Conservation (phyloP, 2,888 invertebrate genomes). For the Eudemis profundana region DNA sequence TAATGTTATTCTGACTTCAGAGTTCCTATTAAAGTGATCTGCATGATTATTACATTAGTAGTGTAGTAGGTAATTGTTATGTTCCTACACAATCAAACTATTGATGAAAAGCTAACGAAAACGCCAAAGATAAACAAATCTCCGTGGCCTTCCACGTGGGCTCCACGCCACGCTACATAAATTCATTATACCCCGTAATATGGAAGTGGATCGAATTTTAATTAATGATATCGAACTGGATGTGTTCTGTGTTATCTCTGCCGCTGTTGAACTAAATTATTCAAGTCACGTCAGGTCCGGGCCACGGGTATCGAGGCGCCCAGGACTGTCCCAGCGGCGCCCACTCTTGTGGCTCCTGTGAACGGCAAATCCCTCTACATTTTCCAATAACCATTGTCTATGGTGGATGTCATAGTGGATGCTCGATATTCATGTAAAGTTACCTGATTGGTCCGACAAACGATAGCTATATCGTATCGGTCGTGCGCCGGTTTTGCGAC, state of each 20-base stretch:
- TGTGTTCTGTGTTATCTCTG: conserved; percentile 58
- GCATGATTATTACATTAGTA: too few species aligned
- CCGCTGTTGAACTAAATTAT: conserved; percentile 62
- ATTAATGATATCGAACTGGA: conserved; percentile 65
- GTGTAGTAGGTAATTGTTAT: too few species aligned
- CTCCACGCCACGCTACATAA: conserved; percentile 42
- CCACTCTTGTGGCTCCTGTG: conserved; percentile 53
- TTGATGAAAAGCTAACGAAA: background rate
- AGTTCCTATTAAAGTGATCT: too few species aligned
- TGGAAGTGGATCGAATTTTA: conserved; percentile 68
- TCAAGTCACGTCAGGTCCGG: conserved; percentile 63
- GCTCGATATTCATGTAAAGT: conserved; percentile 65
- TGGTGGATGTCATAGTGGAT: too few species aligned
- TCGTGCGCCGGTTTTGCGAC: conserved; percentile 60
- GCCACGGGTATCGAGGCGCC: conserved; percentile 52
- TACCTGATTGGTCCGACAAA: conserved; percentile 56
- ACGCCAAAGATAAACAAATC: conserved; percentile 16
- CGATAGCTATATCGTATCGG: conserved; percentile 60
- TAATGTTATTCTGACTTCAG: too few species aligned
- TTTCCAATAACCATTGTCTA: conserved; percentile 68
- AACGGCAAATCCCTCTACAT: conserved; percentile 64
- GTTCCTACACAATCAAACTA: background rate
- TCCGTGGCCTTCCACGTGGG: conserved; percentile 31
- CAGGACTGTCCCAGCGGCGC: conserved; percentile 43
- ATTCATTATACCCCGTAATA: conserved; percentile 50